Evolutionary conservation across 2,797 vertebrate genomes (phyloP).

Genomic region (Caiman crocodilus): DNA sequence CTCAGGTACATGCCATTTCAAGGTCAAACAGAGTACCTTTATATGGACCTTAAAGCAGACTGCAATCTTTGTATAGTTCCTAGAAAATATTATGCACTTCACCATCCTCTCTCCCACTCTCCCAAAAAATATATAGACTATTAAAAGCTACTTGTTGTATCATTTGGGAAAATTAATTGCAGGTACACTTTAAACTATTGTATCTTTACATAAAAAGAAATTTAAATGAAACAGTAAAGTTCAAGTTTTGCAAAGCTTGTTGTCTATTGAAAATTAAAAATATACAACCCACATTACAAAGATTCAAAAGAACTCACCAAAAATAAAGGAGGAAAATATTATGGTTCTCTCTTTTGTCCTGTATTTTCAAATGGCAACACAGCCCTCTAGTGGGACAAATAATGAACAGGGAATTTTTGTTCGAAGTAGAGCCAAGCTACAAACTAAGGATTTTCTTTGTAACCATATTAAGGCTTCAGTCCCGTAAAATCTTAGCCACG

Average conservation of each 20-base stretch:
- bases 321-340: slow-evolving; percentile 9
- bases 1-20: neutral
- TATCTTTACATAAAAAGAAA: slow-evolving; percentile 37
- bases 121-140: neutral
- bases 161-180: slow-evolving; percentile 34
- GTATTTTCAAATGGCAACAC: slow-evolving; percentile 73
- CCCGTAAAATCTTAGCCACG: neutral
- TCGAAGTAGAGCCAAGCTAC: fast-evolving
- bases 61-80: slow-evolving; percentile 38
- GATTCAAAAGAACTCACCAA: slow-evolving; percentile 59
- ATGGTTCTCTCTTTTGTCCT: slow-evolving; percentile 41
- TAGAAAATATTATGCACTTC: neutral
- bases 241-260: slow-evolving; percentile 15
- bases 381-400: slow-evolving; percentile 76
- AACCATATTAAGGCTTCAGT: neutral
- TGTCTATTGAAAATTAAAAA: slow-evolving; percentile 32
- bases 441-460: neutral
- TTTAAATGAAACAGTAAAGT: slow-evolving; percentile 19
- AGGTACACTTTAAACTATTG: slow-evolving; percentile 20
- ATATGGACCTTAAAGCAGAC: slow-evolving; percentile 9
- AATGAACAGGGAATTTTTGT: neutral
- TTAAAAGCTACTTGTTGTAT: slow-evolving; percentile 23
- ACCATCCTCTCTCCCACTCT: neutral
- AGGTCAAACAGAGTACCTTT: neutral
- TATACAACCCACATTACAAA: slow-evolving; percentile 44